A percentile compares a stretch with the other conserved stretches of the same genome.
phyloP scores from a whole-genome alignment of 2,113 vertebrate species.

The Callospermophilus lateralis region DNA sequence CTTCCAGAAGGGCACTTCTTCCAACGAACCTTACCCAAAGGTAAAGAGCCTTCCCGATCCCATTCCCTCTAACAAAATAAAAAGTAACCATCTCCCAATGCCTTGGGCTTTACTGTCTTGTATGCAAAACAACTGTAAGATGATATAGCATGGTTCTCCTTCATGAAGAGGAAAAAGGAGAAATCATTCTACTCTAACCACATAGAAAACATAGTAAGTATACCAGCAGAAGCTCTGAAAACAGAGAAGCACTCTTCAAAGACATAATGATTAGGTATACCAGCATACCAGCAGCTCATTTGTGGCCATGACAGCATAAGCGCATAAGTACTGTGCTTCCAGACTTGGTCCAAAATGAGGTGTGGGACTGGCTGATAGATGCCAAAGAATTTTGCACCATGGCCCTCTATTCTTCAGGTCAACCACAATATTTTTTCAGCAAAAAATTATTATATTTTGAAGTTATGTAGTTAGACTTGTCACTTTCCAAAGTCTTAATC shows the following conservation, averaged over 20 bases:
- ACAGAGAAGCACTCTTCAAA: background rate
- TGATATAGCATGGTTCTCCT: conserved; percentile 19
- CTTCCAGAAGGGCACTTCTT: background rate
- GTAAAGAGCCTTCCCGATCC: background rate
- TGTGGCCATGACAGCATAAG: background rate
- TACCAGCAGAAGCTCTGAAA: background rate
- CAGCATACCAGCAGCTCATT: no score
- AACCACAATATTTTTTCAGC: background rate
- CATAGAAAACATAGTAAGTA: background rate
- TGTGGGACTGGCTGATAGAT: background rate
- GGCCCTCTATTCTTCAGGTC: background rate
- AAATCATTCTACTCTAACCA: background rate
- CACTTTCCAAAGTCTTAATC: background rate
- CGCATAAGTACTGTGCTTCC: background rate
- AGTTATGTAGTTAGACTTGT: background rate
- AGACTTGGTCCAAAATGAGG: background rate
- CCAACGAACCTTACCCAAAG: background rate
- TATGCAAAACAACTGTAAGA: background rate
- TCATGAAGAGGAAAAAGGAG: background rate
- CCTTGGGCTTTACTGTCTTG: background rate
- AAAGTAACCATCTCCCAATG: background rate
- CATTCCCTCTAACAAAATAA: background rate
- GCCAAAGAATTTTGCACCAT: background rate
- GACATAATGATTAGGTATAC: background rate
- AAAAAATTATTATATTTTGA: conserved; percentile 18